Evolutionary conservation across 2,888 invertebrate species (phyloP).

Genomic region (Cyclophora punctaria): DNA sequence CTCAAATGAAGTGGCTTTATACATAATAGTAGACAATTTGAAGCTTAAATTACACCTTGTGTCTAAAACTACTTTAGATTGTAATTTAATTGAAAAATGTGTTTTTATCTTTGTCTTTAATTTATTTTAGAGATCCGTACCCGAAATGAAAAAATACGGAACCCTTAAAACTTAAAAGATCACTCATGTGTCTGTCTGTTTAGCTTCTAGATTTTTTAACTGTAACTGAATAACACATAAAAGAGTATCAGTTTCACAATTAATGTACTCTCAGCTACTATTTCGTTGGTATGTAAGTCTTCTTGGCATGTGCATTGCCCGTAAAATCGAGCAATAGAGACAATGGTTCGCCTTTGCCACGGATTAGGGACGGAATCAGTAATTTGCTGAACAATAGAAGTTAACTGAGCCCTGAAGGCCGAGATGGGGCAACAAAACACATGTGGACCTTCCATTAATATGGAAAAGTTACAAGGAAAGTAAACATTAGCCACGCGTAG

Average conservation of each 20-base stretch:
- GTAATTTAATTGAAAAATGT: no score
- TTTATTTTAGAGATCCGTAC: no score
- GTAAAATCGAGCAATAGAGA: conserved; percentile 59
- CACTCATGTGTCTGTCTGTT: no score
- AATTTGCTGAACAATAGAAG: conserved; percentile 65
- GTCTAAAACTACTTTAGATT: no score
- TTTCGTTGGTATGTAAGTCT: conserved; percentile 20
- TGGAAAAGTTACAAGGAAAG: conserved; percentile 28
- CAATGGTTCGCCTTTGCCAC: conserved; percentile 49
- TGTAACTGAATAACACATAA: no score
- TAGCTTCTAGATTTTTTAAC: no score
- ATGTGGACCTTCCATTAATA: conserved; percentile 28
- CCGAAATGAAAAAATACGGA: no score
- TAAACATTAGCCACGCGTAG: conserved; percentile 12
- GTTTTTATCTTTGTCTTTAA: no score
- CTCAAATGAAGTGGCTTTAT: conserved; percentile 1
- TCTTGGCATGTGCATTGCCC: conserved; percentile 42
- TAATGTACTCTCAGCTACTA: neutral
- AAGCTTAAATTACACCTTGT: no score
- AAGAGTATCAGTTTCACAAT: conserved; percentile 11
- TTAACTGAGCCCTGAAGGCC: conserved; percentile 63
- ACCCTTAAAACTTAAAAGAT: no score
- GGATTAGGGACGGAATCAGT: conserved; percentile 63
- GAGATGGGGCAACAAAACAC: conserved; percentile 43
- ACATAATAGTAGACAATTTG: neutral